Evolutionary conservation across 2,888 invertebrate genomes (phyloP).

Genomic region (Drosophila mettleri): DNA sequence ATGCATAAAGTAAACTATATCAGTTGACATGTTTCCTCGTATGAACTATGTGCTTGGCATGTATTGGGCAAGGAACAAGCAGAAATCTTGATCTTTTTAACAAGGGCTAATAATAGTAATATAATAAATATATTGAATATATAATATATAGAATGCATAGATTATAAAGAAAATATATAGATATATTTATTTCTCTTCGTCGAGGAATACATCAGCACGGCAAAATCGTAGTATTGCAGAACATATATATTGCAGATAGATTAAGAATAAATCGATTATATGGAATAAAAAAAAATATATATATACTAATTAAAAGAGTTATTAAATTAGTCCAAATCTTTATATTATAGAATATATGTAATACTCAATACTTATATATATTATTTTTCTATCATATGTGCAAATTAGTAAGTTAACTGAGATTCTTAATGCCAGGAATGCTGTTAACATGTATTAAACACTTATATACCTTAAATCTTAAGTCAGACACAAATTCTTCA

Average conservation of each 20-base stretch:
- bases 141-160: neutral
- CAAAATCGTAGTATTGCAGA: no score
- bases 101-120: no score
- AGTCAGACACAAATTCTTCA: no score
- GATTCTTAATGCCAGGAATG: neutral
- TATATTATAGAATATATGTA: no score
- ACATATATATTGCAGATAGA: no score
- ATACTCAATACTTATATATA: no score
- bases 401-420: neutral
- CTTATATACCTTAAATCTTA: neutral
- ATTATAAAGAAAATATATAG: neutral
- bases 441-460: neutral
- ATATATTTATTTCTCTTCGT: no score
- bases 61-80: neutral
- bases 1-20: neutral
- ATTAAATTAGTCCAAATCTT: no score
- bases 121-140: neutral
- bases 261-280: no score
- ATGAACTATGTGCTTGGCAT: neutral
- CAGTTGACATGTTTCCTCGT: conserved; percentile 2
- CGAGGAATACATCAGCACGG: no score
- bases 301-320: no score
- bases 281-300: no score
- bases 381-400: neutral
- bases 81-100: neutral